A percentile compares a stretch with the other conserved stretches of the same genome.
Evolutionary conservation across 2,113 vertebrate genomes (phyloP).

Genomic region (Lethenteron reissneri): DNA sequence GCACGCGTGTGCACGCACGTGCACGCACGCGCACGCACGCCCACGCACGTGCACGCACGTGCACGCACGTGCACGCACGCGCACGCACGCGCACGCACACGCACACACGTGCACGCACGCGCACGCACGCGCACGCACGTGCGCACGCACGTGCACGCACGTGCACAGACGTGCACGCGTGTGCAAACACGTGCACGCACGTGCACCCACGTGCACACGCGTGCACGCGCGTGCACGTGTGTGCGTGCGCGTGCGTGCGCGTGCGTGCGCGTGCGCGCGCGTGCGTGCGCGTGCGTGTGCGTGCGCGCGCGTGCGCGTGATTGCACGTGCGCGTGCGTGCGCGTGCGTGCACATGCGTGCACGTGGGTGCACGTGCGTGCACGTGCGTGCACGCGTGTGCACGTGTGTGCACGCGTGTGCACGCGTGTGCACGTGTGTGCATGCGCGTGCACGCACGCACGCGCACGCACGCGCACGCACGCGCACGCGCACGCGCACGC

Average conservation of each 20-base stretch:
- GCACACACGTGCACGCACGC: neutral
- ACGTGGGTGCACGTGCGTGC: too few relatives aligned
- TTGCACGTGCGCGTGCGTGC: too few relatives aligned
- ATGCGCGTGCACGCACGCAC: neutral
- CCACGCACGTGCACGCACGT: neutral
- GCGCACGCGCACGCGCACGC: neutral
- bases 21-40: neutral
- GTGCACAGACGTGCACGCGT: neutral
- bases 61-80: conserved; percentile 1
- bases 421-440: too few relatives aligned
- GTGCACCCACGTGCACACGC: neutral
- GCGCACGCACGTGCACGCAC: neutral
- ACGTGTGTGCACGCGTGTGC: too few relatives aligned
- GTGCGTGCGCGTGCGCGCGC: too few relatives aligned
- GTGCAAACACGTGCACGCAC: neutral
- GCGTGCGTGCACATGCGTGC: too few relatives aligned
- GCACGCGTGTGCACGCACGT: neutral
- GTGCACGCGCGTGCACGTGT: too few relatives aligned
- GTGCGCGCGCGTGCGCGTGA: too few relatives aligned
- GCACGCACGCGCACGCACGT: neutral
- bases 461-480: neutral
- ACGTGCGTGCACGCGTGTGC: too few relatives aligned
- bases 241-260: too few relatives aligned
- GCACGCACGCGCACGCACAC: neutral
- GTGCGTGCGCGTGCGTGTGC: too few relatives aligned